These are phyloP conservation scores for Collichthys lucidus DNA, from an alignment of 2,113 vertebrate genomes.

Conservation along the genomic window DNA sequence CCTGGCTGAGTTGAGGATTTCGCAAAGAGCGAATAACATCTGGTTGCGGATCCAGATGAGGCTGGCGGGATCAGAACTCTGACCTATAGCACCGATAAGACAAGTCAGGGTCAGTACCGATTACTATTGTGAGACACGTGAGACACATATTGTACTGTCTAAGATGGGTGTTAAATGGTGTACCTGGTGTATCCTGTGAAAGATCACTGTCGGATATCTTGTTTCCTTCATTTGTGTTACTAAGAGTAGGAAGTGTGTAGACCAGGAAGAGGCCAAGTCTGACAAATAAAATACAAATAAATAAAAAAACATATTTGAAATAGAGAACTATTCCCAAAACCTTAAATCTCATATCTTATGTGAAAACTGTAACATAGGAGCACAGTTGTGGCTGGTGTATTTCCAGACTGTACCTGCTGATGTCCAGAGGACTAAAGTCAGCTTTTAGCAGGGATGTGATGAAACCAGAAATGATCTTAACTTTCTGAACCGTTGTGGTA, in stretches of 20 bases:
- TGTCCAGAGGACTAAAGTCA: slow-evolving; percentile 85
- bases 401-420: slow-evolving; percentile 84
- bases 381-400: background rate
- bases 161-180: background rate
- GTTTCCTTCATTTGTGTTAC: slow-evolving; percentile 83
- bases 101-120: slow-evolving; percentile 13
- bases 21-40: slow-evolving; percentile 87
- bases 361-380: slow-evolving; percentile 1
- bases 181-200: slow-evolving; percentile 82
- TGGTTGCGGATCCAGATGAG: slow-evolving; percentile 93
- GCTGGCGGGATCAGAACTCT: slow-evolving; percentile 87
- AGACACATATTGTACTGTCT: background rate
- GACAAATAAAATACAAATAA: slow-evolving; percentile 31
- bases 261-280: slow-evolving; percentile 92
- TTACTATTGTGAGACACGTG: background rate
- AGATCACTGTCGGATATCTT: slow-evolving; percentile 67
- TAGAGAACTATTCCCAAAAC: background rate
- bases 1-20: slow-evolving; percentile 84
- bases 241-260: slow-evolving; percentile 88
- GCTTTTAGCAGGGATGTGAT: slow-evolving; percentile 84
- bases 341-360: background rate
- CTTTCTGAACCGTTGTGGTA: slow-evolving; percentile 82
- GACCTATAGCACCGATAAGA: slow-evolving; percentile 79
- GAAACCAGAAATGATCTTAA: slow-evolving; percentile 82
- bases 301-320: slow-evolving; percentile 16